Base-by-base conservation (phyloP, 2,797 vertebrate genomes). In the Phoxinus dragarum region DNA sequence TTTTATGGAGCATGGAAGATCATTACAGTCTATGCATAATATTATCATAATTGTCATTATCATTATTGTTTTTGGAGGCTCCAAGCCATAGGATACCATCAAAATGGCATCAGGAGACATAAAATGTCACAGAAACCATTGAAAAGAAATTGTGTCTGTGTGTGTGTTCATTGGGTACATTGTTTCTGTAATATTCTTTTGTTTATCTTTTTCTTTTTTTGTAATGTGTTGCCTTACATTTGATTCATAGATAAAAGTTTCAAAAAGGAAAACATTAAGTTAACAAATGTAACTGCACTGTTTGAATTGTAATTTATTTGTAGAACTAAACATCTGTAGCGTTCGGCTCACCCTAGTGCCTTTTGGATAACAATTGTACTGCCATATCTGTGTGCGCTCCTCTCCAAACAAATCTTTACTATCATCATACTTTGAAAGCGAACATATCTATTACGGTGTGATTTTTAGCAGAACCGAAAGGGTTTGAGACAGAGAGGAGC, bases 241-340 rank as follows among this genome's bases (percentile, higher is more conserved):
- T 95, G 94, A 95, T 94, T 95, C 91, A 92, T 95, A 93, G 93
- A 94, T 95, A 97, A 96, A 94, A 96, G 96, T 95, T 96, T 95
- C 90, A 94, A 95, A 97, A 96, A 96, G 95, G 81, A 96, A 94
- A 94, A 96, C 96, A 94, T 97, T 98, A 98, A 98, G 95, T 98
- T 98, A 99, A 99, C 96, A 97, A 96, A 95, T 97, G 95, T 97
- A 97, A 96, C 97, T 99, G 98, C 97, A 99, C 97, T 99, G 97
- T 99, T 97, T 97, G 94, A 97, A 97, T 96, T 97, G 96, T 99
- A 99, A 99, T 97, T 99, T 98, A 99, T 98, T 99, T 94, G 96
- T 97, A 98, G 96, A 97, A 98, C 97, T 98, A 96, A 96, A 95
- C 96, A 95, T 95, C 95, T 97, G 95, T 97, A 97, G 94, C 94